A percentile compares a stretch with the other conserved stretches of the same genome.
These are phyloP conservation scores for Ommatoiulus sabulosus DNA, from an alignment of 2,888 invertebrate species.

Conservation along the genomic window DNA sequence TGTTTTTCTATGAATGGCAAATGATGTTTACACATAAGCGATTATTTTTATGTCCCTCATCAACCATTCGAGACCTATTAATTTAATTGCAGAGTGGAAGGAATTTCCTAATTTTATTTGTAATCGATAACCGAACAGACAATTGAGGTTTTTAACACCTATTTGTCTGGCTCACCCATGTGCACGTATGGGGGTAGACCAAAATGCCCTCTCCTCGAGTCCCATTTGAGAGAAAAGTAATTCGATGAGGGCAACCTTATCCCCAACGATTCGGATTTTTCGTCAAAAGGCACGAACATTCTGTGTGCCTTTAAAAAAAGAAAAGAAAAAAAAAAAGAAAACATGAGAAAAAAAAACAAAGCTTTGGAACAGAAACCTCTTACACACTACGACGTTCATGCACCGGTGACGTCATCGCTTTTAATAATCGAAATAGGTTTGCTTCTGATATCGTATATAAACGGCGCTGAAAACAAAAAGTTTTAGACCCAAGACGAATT, in stretches of 20 bases:
- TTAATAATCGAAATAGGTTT: conserved; percentile 31
- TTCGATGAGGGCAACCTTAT: neutral
- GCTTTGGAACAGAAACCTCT: neutral
- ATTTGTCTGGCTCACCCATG: conserved; percentile 24
- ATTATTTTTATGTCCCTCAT: neutral
- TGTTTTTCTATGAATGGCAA: neutral
- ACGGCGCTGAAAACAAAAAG: conserved; percentile 23
- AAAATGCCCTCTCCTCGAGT: neutral
- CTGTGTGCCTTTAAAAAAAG: neutral
- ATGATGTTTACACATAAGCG: neutral
- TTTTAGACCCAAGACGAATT: neutral
- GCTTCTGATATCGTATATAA: conserved; percentile 26
- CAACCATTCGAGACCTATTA: conserved; percentile 3
- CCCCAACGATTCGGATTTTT: neutral
- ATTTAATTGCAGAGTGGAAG: neutral
- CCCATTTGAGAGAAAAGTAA: neutral
- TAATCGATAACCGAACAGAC: conserved; percentile 8
- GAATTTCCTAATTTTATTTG: neutral
- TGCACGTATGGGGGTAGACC: neutral
- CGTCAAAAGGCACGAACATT: conserved; percentile 10
- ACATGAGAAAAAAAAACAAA: neutral
- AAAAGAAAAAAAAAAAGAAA: neutral
- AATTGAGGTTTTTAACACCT: conserved; percentile 18
- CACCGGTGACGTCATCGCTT: conserved; percentile 38
- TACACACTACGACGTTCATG: neutral